These are phyloP conservation scores for Heliocidaris tuberculata DNA, from an alignment of 35 echinoderm and acorn worm species.

Conservation along the genomic window DNA sequence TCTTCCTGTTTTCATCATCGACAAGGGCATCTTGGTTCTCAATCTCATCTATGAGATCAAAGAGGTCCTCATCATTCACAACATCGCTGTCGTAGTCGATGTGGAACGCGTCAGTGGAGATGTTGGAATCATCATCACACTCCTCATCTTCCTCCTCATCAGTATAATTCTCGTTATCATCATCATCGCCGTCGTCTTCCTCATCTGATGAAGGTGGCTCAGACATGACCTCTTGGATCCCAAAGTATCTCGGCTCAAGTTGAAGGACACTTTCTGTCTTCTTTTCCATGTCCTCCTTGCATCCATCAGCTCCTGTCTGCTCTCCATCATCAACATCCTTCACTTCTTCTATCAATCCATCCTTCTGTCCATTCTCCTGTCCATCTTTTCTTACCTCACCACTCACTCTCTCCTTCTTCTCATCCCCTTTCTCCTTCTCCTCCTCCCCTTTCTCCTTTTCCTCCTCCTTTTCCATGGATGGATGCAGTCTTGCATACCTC, in stretches of 20 bases:
- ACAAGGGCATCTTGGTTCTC: not conserved
- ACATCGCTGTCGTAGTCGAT: not conserved
- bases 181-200: not conserved
- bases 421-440: not conserved
- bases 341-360: not conserved
- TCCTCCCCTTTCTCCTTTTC: not conserved
- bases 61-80: not conserved
- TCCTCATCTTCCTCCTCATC: not conserved
- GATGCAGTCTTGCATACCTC: conserved; percentile 24
- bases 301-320: not conserved
- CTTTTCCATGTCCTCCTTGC: not conserved
- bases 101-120: not conserved
- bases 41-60: not conserved
- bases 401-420: not conserved
- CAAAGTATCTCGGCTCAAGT: not conserved
- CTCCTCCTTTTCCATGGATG: not conserved
- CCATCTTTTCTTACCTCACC: not conserved
- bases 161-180: not conserved
- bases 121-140: not conserved
- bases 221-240: not conserved
- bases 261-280: not conserved
- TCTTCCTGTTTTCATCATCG: not conserved
- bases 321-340: not conserved
- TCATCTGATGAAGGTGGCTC: not conserved
- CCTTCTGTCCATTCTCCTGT: not conserved